Base-by-base conservation (phyloP, 2,797 vertebrate genomes). In the Periophthalmus magnuspinnatus region DNA sequence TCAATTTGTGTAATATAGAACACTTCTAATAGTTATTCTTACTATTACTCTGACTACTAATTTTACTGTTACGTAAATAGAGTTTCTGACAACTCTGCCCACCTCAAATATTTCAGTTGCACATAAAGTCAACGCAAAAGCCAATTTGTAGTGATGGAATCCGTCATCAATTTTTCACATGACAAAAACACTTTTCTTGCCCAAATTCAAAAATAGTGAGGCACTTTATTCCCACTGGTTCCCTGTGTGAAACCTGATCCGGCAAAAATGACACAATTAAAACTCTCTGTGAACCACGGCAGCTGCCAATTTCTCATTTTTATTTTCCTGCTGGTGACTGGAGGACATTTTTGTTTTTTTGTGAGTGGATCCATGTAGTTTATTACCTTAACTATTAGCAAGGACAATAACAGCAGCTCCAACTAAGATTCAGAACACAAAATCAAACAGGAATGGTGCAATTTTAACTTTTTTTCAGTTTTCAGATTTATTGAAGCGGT, bases 341-440 rank as follows among this genome's bases (percentile, higher is more conserved):
- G 16, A 21, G 21, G 6, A 21, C 2, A 8, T 78, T 34, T 21
- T 48, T 59, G 71, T 72, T 77, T 45, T 66, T 68, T 70, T 61
- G 57, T 28, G 67, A 72, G 58, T 47, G 65, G 69, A 81, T 66
- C 57, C 72, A 73, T 66, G 73, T 73, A 75, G 82, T 81, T 80
- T 22, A 84, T 83, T 81, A 82, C 65, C 74, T 28, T 3, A 80
- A 85, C 71, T 77, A 78, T 86, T 82, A 84, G 75, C 11, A 52
- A 76, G 67, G 67, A 76, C 78, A 82, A 74, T 72, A 41, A 75
- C 52, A 65, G 63, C 67, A 48, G 58, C 38, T 47, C 22, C 66
- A 33, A 70, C 71, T 67, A 77, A 77, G 81, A 80, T 59, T 82
- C 74, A 75, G n/a, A 33, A 33, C 48, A 47, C 58, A 57, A 65